phyloP scores from a whole-genome alignment of 2,113 vertebrate genomes.

The Elgaria multicarinata region DNA sequence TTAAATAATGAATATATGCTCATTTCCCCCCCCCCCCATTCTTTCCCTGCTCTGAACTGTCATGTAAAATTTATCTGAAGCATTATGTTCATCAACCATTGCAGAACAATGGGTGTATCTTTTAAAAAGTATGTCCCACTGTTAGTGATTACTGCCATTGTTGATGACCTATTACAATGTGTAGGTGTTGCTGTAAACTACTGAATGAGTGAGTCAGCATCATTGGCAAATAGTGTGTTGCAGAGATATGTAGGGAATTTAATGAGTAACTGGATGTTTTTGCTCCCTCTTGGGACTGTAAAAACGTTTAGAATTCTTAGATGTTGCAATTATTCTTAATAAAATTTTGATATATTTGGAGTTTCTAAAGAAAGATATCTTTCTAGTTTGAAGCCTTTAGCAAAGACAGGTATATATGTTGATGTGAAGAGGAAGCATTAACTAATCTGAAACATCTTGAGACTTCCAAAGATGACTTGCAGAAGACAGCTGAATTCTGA shows the following conservation, averaged over 20 bases:
- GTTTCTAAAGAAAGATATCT: not conserved
- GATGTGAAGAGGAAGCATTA: not conserved
- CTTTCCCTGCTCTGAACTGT: not conserved
- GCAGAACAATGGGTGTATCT: not conserved
- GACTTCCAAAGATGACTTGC: not conserved
- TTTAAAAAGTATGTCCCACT: not conserved
- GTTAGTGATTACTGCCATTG: not conserved
- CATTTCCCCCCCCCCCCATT: not conserved
- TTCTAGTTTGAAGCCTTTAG: not conserved
- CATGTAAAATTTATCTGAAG: not conserved
- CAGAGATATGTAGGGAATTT: not conserved
- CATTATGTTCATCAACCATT: not conserved
- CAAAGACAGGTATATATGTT: not conserved
- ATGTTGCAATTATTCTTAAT: not conserved
- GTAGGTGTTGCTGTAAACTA: not conserved
- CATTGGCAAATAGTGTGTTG: not conserved
- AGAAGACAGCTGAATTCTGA: not conserved
- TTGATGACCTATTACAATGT: not conserved
- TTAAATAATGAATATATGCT: not conserved
- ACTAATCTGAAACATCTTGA: not conserved
- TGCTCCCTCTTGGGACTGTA: not conserved
- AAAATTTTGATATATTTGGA: not conserved
- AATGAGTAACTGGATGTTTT: not conserved
- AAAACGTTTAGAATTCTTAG: not conserved
- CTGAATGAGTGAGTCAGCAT: not conserved